Conservation (phyloP, 2,797 vertebrate species). For the Cirrhinus molitorella region DNA sequence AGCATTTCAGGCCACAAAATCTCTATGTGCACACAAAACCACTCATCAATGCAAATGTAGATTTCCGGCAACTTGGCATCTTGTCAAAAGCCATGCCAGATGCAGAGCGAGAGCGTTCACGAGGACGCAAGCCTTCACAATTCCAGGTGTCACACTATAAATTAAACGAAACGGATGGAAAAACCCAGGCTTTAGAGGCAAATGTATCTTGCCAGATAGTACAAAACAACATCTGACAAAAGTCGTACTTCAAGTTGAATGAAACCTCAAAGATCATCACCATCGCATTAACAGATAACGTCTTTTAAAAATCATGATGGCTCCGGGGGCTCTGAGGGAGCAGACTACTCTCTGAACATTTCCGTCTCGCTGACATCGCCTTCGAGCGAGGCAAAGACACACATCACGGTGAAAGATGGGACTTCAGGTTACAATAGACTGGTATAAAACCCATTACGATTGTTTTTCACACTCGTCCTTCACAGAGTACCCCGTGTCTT, state of each 20-base stretch:
- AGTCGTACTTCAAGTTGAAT: slow-evolving; percentile 30
- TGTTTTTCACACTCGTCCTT: slow-evolving; percentile 27
- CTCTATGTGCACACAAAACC: slow-evolving; percentile 25
- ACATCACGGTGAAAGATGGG: slow-evolving; percentile 33
- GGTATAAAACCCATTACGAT: neutral
- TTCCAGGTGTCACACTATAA: slow-evolving; percentile 32
- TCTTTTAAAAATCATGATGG: slow-evolving; percentile 48
- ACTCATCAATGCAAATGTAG: slow-evolving; percentile 28
- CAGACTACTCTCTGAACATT: slow-evolving; percentile 38
- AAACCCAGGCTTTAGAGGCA: slow-evolving; percentile 14
- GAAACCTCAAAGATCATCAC: slow-evolving; percentile 41
- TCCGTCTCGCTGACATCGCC: slow-evolving; percentile 33
- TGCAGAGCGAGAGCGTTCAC: slow-evolving; percentile 1
- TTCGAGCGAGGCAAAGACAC: slow-evolving; percentile 35
- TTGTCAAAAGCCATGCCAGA: slow-evolving; percentile 26
- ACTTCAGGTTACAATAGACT: slow-evolving; percentile 37
- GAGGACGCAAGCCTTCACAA: slow-evolving; percentile 25
- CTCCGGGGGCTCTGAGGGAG: slow-evolving; percentile 15
- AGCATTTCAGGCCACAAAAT: slow-evolving; percentile 39
- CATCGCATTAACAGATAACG: slow-evolving; percentile 41
- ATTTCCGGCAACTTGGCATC: slow-evolving; percentile 6
- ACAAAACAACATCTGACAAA: slow-evolving; percentile 39
- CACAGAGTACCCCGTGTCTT: slow-evolving; percentile 39
- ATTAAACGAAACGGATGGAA: neutral
- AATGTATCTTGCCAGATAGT: slow-evolving; percentile 25